phyloP scores from a whole-genome alignment of 2,888 invertebrate genomes.

The Arctia plantaginis region DNA sequence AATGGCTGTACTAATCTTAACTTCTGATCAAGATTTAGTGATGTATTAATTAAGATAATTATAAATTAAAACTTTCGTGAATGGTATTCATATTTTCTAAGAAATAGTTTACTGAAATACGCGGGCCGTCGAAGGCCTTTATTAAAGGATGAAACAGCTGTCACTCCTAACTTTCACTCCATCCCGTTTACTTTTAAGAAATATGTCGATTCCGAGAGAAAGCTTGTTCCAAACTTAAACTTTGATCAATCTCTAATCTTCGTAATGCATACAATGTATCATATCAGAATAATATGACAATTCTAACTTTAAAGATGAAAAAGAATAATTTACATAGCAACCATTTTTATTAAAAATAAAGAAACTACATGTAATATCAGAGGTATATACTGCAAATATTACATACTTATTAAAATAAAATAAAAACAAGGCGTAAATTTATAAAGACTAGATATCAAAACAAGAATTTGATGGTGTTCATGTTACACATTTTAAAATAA shows the following conservation, averaged over 20 bases:
- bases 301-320: not conserved
- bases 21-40: not conserved
- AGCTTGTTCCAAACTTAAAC: not conserved
- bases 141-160: not conserved
- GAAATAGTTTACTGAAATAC: not conserved
- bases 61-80: not conserved
- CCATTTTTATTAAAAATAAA: not conserved
- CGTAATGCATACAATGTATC: not conserved
- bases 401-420: not conserved
- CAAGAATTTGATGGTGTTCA: not conserved
- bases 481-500: not conserved
- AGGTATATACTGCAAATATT: not conserved
- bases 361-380: not conserved
- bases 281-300: not conserved
- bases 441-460: slow-evolving; percentile 11
- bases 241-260: not conserved
- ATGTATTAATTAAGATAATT: not conserved
- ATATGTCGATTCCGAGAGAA: not conserved
- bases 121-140: not conserved
- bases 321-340: not conserved
- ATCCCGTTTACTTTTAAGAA: not conserved
- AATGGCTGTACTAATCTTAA: not conserved
- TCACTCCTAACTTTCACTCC: not conserved
- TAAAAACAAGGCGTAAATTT: slow-evolving; percentile 2
- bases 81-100: not conserved